Percentiles rank a stretch among this genome's conserved stretches.
Conservation (phyloP, 2,797 vertebrate genomes). For the Xiphophorus birchmanni region DNA sequence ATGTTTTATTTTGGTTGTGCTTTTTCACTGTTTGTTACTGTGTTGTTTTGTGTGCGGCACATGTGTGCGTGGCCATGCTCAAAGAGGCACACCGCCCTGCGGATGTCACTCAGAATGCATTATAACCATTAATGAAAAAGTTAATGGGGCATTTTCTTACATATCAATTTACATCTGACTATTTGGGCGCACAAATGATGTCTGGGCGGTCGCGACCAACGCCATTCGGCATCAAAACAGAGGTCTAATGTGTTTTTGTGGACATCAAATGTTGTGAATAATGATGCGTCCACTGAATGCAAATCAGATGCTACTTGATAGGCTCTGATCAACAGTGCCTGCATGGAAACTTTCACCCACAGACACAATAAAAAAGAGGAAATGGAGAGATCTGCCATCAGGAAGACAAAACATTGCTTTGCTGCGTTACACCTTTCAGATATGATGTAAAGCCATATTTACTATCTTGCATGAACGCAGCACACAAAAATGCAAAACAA, state of each 20-base stretch:
- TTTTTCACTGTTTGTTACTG: constrained; percentile 20
- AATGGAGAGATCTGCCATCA: constrained; percentile 23
- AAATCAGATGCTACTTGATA: constrained; percentile 91
- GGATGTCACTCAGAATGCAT: constrained; percentile 93
- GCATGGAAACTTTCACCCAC: constrained; percentile 85
- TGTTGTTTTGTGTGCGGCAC: constrained; percentile 24
- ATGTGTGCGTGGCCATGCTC: constrained; percentile 47
- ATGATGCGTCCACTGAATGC: constrained; percentile 95
- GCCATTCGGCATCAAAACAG: constrained; percentile 68
- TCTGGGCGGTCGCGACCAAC: constrained; percentile 79
- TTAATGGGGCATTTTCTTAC: constrained; percentile 99
- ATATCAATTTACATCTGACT: constrained; percentile 99
- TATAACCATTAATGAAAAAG: constrained; percentile 99
- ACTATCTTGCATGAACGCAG: constrained; percentile 32
- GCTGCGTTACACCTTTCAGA: constrained; percentile 36
- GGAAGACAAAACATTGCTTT: constrained; percentile 39
- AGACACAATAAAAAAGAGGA: constrained; percentile 37
- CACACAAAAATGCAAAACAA: constrained; percentile 40
- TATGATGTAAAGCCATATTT: constrained; percentile 41
- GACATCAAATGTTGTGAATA: constrained; percentile 98
- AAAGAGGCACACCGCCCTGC: constrained; percentile 76
- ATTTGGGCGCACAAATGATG: constrained; percentile 90
- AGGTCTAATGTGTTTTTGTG: constrained; percentile 98
- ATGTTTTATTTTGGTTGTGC: constrained; percentile 1
- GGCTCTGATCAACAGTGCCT: constrained; percentile 91